phyloP scores from a whole-genome alignment of 2,113 vertebrate species.

The Hemicordylus capensis region DNA sequence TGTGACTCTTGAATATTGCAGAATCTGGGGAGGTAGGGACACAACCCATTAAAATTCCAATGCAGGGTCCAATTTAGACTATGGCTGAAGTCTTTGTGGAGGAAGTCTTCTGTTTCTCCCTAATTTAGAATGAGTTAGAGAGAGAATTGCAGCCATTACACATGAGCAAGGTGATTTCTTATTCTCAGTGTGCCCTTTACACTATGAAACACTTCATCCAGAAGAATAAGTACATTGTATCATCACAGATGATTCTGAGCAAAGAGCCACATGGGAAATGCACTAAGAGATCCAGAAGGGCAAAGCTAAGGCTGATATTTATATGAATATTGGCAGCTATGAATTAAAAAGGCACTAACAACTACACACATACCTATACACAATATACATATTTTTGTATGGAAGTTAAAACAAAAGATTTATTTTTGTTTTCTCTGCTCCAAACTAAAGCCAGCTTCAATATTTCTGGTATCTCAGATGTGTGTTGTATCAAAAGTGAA shows the following conservation, averaged over 20 bases:
- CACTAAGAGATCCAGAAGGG: not conserved
- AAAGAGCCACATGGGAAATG: not conserved
- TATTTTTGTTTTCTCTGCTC: not conserved
- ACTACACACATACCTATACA: not conserved
- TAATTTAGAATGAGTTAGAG: not conserved
- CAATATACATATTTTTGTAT: not conserved
- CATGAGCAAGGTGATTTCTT: not conserved
- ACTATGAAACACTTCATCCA: too few relatives aligned
- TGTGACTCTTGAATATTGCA: slow-evolving; percentile 9
- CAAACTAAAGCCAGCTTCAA: not conserved
- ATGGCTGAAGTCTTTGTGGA: fast-evolving
- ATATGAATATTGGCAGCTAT: not conserved
- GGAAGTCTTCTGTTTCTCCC: slow-evolving; percentile 8
- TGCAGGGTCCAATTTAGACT: slow-evolving; percentile 14
- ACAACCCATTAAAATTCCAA: not conserved
- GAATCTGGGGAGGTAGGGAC: not conserved
- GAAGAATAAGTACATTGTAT: not conserved
- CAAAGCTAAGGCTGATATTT: not conserved
- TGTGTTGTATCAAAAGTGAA: not conserved
- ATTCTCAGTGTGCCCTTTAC: not conserved
- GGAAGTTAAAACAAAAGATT: not conserved
- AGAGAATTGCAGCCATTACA: not conserved
- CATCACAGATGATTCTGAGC: not conserved
- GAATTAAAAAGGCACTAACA: not conserved
- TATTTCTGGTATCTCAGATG: not conserved